Evolutionary conservation across 2,113 vertebrate genomes (phyloP).

Genomic region (Coryphaenoides rupestris): DNA sequence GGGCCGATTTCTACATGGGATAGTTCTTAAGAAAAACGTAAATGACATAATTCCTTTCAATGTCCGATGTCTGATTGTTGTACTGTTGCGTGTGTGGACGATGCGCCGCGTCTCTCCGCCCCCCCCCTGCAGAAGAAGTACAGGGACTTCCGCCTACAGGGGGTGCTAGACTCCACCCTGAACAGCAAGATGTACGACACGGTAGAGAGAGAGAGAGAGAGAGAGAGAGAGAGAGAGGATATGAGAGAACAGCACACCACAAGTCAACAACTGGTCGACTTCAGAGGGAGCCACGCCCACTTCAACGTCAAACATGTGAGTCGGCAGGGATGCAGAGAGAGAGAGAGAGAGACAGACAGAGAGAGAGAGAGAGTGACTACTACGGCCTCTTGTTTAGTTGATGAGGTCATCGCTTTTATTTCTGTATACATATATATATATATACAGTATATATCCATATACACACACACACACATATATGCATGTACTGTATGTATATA

Average conservation of each 20-base stretch:
- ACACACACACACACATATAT: too few species aligned
- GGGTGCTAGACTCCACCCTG: constrained; percentile 95
- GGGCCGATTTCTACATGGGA: too few species aligned
- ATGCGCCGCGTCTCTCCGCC: not conserved
- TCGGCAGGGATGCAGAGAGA: constrained; percentile 55
- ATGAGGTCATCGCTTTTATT: too few species aligned
- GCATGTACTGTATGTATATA: too few species aligned
- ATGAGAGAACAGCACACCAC: constrained; percentile 73
- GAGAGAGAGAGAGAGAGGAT: constrained; percentile 34
- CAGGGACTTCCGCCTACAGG: constrained; percentile 98
- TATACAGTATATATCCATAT: not conserved
- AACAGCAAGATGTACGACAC: constrained; percentile 99
- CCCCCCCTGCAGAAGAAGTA: constrained; percentile 93
- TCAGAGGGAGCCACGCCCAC: constrained; percentile 4
- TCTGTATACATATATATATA: not conserved
- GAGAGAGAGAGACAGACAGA: not conserved
- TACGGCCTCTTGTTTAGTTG: not conserved
- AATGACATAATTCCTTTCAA: too few species aligned
- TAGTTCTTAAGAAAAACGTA: too few species aligned
- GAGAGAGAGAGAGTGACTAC: not conserved
- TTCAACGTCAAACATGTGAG: constrained; percentile 63
- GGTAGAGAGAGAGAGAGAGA: too few species aligned
- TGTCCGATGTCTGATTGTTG: too few species aligned
- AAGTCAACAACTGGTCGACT: constrained; percentile 50
- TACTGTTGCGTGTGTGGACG: not conserved